phyloP scores from a whole-genome alignment of 2,113 vertebrate species.

The Peromyscus leucopus region DNA sequence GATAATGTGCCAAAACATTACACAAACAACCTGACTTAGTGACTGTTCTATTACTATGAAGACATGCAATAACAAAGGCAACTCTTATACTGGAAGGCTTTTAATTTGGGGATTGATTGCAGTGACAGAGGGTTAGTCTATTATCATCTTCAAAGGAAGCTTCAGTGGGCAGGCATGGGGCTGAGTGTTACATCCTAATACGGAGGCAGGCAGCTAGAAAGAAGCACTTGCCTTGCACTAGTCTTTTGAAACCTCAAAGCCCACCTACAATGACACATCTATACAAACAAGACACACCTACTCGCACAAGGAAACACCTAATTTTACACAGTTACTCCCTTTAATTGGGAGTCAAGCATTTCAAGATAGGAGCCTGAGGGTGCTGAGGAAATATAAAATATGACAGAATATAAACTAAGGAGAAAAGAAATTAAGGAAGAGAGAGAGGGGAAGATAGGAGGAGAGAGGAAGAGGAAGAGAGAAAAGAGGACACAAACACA shows the following conservation, averaged over 20 bases:
- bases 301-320: background rate
- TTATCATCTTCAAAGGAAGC: background rate
- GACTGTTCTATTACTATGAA: background rate
- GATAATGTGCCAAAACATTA: background rate
- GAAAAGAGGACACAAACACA: no score
- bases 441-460: no score
- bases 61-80: background rate
- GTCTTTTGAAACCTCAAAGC: background rate
- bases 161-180: background rate
- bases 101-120: background rate
- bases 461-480: no score
- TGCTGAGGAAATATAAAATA: background rate
- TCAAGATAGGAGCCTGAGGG: background rate
- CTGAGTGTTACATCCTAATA: background rate
- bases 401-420: background rate
- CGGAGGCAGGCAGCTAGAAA: background rate
- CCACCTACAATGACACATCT: background rate
- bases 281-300: background rate
- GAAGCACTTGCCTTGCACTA: background rate
- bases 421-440: no score
- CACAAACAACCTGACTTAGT: background rate
- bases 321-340: background rate
- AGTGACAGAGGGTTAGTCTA: background rate
- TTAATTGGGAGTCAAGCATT: background rate
- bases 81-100: background rate